Evolutionary conservation across 2,113 vertebrate species (phyloP), one percentile per base, ranked within the genome.

Genomic region (Theropithecus gelada): DNA sequence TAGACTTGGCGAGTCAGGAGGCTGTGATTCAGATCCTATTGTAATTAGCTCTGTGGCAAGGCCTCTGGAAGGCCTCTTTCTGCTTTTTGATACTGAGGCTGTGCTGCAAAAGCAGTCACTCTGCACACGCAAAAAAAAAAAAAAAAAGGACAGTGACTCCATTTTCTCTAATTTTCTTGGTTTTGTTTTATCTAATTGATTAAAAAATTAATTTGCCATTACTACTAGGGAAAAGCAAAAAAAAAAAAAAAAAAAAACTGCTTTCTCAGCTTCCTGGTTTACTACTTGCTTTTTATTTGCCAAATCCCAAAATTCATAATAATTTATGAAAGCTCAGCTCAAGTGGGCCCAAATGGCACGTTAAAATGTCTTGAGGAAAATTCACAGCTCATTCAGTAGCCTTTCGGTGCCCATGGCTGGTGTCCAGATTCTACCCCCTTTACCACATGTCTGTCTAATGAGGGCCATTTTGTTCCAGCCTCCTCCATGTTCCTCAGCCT

Each of bases 351-450:
- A 59, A 32, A 35, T 1, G 35, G 27, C 55, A 73, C 13, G 4
- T 59, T 61, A 12, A 79, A 45, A 55, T 11, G 55, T 61, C 66
- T 80, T 1, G 10, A 85, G 20, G n/a, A 75, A 32, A 55, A 18
- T 4, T 35, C 90, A 40, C 86, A 5, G n/a, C 78, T 70, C 4
- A 4, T 59, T 48, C 16, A 27, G 82, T 35, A 59, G 89, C 11
- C 27, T 55, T 81, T 14, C 1, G 0, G 30, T 6, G 3, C 43
- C 80, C 38, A 1, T 1, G 50, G 43, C 12, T 6, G 22, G 2
- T 23, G 80, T 22, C 48, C 61, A 48, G 75, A 66, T 61, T 48
- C 88, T 45, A 9, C 35, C 20, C 18, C 59, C 27, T 27, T 14
- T 13, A 25, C 75, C 40, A 57, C 6, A 10, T 18, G 23, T 70